Evolutionary conservation across 1,140 invertebrate species (phyloP), one percentile per base, ranked within the genome.

Genomic region (Drosophila grimshawi): DNA sequence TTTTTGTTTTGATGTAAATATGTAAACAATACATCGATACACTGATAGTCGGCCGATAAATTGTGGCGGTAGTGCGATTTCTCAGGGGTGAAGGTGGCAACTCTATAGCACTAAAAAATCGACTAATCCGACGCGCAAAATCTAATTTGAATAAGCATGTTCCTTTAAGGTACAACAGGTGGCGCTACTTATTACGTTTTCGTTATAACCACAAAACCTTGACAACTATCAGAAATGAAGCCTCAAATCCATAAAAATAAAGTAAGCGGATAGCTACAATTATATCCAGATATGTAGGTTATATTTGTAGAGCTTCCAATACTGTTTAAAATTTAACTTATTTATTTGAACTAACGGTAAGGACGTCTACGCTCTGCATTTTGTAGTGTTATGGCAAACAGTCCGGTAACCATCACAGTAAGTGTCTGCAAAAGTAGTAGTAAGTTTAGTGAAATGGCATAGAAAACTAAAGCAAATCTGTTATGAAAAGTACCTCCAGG

Each of bases 331-430:
- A 19, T 45, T 53, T 29, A 1, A 33, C 3, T 48, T 19, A 30
- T 1, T 0, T n/a, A 1, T 8, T 8, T 6, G 4, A 10, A 5
- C 10, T 86, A 85, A 41, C 80, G 74, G n/a, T 89, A 89, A 8
- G 60, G 63, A 11, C 85, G 78, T 30, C 85, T 60, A 1, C 85
- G 80, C 27, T 85, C 70, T 1, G 78, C 74, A 60, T 91, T 88
- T 57, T 91, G 81, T n/a, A 92, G 70, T 35, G 75, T 86, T 8
- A 92, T 92, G 4, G 90, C 86, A 64, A 92, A 53, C 3, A 92
- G 74, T 0, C 86, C 86, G 27, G 86, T 76, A 8, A 89, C 57
- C 6, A 80, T 71, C 7, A 88, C 65, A 4, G 90, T 78, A 1
- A 86, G 45, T 8, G 79, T 29, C 90, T 92, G 48, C 0, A 49